These are phyloP conservation scores for Cotesia typhae DNA, from an alignment of 1,140 invertebrate species.

Conservation along the genomic window DNA sequence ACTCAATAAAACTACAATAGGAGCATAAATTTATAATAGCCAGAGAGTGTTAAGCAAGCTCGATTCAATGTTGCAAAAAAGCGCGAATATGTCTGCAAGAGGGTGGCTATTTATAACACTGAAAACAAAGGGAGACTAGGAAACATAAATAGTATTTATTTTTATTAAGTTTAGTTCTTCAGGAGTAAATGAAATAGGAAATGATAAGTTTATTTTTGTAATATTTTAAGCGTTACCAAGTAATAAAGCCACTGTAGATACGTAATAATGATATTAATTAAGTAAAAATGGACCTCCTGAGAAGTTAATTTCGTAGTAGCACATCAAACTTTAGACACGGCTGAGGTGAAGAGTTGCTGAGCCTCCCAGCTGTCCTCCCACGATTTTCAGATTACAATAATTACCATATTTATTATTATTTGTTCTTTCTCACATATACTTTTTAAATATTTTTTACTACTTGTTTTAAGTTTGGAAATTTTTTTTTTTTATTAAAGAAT, in stretches of 20 bases:
- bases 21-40: too few species aligned
- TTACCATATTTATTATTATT: conserved; percentile 53
- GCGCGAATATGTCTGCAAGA: too few species aligned
- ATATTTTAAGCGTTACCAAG: too few species aligned
- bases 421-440: background rate
- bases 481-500: background rate
- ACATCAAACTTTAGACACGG: conserved; percentile 43
- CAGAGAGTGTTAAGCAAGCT: too few species aligned
- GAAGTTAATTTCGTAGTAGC: conserved; percentile 52
- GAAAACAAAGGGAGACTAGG: too few species aligned
- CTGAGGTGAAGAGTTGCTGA: conserved; percentile 40
- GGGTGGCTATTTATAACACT: too few species aligned
- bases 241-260: conserved; percentile 3
- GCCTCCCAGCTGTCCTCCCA: conserved; percentile 56
- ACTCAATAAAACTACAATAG: background rate
- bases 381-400: conserved; percentile 56
- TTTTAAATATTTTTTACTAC: conserved; percentile 14
- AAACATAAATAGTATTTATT: too few species aligned
- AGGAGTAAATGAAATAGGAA: too few species aligned
- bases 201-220: too few species aligned
- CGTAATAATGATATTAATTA: conserved; percentile 55
- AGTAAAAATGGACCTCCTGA: conserved; percentile 53
- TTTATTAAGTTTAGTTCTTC: too few species aligned
- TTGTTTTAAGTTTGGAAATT: background rate
- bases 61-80: conserved; percentile 2